Evolutionary conservation across 2,113 vertebrate genomes (phyloP).

Genomic region (Forbesichthys papilliferus): DNA sequence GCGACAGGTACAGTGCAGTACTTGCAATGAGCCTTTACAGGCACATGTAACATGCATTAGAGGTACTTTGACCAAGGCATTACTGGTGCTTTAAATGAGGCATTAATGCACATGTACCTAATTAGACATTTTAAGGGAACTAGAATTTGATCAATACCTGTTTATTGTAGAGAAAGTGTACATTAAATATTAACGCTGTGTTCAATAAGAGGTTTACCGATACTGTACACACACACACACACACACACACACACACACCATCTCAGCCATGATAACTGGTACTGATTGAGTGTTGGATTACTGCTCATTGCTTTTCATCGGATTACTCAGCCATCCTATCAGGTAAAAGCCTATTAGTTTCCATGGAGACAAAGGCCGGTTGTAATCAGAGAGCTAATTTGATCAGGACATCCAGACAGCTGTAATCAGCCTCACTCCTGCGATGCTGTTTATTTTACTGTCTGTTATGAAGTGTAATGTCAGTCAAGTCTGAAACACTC

Average conservation of each 20-base stretch:
- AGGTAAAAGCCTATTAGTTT: slow-evolving; percentile 50
- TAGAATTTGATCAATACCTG: slow-evolving; percentile 16
- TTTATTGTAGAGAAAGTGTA: slow-evolving; percentile 22
- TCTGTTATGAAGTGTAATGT: too few species aligned
- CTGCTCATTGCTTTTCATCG: slow-evolving; percentile 46
- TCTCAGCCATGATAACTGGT: slow-evolving; percentile 30
- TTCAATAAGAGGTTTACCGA: slow-evolving; percentile 33
- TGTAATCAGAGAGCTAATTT: slow-evolving; percentile 61
- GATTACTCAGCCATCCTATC: slow-evolving; percentile 39
- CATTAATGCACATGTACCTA: too few species aligned
- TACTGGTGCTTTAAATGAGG: too few species aligned
- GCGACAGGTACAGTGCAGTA: not conserved
- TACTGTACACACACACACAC: not conserved
- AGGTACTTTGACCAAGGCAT: too few species aligned
- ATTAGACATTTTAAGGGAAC: too few species aligned
- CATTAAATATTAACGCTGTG: slow-evolving; percentile 21
- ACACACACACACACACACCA: slow-evolving; percentile 12
- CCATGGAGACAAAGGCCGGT: slow-evolving; percentile 43
- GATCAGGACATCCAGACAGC: slow-evolving; percentile 28
- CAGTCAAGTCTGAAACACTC: too few species aligned
- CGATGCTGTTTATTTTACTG: too few species aligned
- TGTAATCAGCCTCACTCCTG: not conserved
- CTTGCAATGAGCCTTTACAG: slow-evolving; percentile 27
- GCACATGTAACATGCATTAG: not conserved
- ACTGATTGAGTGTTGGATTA: slow-evolving; percentile 57